Percentiles rank a stretch among this genome's conserved stretches.
Evolutionary conservation across 2,113 vertebrate species (phyloP).

Genomic region (Fukomys damarensis): DNA sequence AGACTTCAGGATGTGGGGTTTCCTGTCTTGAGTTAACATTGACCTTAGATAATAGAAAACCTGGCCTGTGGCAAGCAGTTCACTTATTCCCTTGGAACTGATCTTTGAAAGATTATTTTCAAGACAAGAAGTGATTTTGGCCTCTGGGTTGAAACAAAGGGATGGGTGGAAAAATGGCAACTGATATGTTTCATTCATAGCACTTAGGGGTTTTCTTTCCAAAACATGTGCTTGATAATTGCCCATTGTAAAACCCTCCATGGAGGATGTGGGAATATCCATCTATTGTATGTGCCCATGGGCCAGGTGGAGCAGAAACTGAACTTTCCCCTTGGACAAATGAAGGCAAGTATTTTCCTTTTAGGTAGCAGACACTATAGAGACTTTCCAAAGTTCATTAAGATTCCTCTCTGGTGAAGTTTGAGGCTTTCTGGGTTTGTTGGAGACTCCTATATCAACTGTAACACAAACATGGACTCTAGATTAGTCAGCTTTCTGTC

Average conservation of each 20-base stretch:
- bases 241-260: neutral
- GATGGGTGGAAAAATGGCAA: neutral
- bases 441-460: neutral
- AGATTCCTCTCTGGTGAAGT: neutral
- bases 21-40: neutral
- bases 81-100: neutral
- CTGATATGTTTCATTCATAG: neutral
- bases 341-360: conserved; percentile 1
- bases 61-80: neutral
- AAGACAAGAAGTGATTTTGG: conserved; percentile 48
- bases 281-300: neutral
- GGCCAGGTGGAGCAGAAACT: neutral
- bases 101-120: conserved; percentile 34
- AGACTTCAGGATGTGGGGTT: conserved; percentile 56
- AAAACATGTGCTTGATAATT: conserved; percentile 20
- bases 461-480: neutral
- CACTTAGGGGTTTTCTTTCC: conserved; percentile 32
- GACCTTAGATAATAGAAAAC: conserved; percentile 28
- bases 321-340: neutral
- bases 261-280: neutral
- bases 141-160: neutral
- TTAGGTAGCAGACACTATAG: neutral
- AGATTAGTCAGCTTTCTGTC: neutral
- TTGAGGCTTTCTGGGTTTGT: neutral
- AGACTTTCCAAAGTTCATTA: neutral